Conservation (phyloP, 2,797 vertebrate species). For the Gadopsis marmoratus region DNA sequence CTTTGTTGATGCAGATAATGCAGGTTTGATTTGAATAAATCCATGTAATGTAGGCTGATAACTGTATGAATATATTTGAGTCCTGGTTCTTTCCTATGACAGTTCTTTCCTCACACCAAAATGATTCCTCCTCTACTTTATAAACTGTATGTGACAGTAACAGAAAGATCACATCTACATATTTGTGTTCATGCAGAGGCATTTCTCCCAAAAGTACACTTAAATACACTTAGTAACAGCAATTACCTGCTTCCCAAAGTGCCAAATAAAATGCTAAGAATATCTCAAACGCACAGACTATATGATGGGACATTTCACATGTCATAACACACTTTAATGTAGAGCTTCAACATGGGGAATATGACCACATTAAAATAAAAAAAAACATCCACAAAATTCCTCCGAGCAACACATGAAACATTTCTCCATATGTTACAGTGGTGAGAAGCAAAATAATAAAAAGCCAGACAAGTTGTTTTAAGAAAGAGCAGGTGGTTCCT, state of each 20-base stretch:
- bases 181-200: neutral
- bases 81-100: neutral
- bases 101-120: neutral
- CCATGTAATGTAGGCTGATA: neutral
- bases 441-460: slow-evolving; percentile 69
- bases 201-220: neutral
- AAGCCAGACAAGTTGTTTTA: slow-evolving; percentile 75
- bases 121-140: neutral
- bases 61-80: neutral
- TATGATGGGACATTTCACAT: slow-evolving; percentile 30
- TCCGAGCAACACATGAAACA: slow-evolving; percentile 51
- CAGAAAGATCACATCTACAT: slow-evolving; percentile 1
- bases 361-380: slow-evolving; percentile 5
- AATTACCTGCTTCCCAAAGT: neutral
- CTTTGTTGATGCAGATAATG: neutral
- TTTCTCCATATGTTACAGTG: slow-evolving; percentile 56
- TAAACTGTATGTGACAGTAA: slow-evolving; percentile 6
- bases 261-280: slow-evolving; percentile 18
- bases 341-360: slow-evolving; percentile 10
- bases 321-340: slow-evolving; percentile 31
- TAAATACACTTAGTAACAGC: neutral
- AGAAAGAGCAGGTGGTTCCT: slow-evolving; percentile 79
- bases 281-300: slow-evolving; percentile 4
- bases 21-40: slow-evolving; percentile 5
- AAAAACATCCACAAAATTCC: slow-evolving; percentile 34